Evolutionary conservation across 1,140 invertebrate genomes (phyloP).

Genomic region (Plectus sambesii): DNA sequence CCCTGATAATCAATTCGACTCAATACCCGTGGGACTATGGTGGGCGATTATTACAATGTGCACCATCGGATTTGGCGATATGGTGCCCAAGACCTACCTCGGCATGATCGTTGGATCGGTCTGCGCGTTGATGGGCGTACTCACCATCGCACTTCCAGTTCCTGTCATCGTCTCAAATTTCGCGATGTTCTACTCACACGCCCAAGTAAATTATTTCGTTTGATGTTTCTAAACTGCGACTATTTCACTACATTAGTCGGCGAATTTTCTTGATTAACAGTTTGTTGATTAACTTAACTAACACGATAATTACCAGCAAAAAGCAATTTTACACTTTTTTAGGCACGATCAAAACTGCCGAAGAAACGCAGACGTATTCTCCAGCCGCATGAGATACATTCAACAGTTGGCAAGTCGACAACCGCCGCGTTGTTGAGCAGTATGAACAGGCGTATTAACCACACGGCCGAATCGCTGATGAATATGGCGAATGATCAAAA

Average conservation of each 20-base stretch:
- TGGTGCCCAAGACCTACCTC: conserved; percentile 66
- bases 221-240: too few species aligned
- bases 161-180: conserved; percentile 87
- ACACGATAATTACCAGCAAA: too few species aligned
- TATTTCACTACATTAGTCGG: too few species aligned
- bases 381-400: conserved; percentile 46
- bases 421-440: too few species aligned
- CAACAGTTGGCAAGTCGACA: conserved; percentile 22
- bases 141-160: conserved; percentile 77
- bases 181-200: conserved; percentile 82
- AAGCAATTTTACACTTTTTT: too few species aligned
- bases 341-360: conserved; percentile 73
- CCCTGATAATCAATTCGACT: conserved; percentile 95
- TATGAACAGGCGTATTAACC: too few species aligned
- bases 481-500: too few species aligned
- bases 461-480: too few species aligned
- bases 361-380: conserved; percentile 73
- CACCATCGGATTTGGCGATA: conserved; percentile 55
- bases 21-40: conserved; percentile 74
- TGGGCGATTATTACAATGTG: conserved; percentile 76
- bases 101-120: conserved; percentile 74
- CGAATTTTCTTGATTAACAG: too few species aligned
- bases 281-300: too few species aligned
- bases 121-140: conserved; percentile 71
- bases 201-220: too few species aligned